Evolutionary conservation across 2,797 vertebrate species (phyloP).

Genomic region (Hyperoplus lanceolatus): DNA sequence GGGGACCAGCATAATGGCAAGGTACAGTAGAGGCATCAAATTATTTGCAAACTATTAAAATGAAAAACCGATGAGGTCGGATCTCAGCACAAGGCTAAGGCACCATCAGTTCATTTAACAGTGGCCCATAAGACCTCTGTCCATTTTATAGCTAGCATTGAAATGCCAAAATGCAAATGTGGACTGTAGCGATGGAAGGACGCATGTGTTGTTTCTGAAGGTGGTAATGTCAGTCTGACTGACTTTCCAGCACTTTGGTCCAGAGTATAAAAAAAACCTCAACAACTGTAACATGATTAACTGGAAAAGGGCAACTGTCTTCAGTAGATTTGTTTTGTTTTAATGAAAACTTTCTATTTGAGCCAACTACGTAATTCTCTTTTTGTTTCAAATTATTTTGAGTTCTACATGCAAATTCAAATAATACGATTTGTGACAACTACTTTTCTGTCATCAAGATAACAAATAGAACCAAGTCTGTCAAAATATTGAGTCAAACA

Average conservation of each 20-base stretch:
- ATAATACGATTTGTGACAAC: too few relatives aligned
- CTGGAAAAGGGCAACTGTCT: too few relatives aligned
- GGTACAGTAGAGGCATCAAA: conserved; percentile 47
- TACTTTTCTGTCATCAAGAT: too few relatives aligned
- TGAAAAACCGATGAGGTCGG: conserved; percentile 33
- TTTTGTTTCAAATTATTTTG: too few relatives aligned
- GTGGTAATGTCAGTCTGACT: neutral
- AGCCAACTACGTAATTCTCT: too few relatives aligned
- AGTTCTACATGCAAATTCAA: too few relatives aligned
- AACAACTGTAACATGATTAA: neutral
- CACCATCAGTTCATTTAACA: neutral
- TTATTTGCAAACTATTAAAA: conserved; percentile 4
- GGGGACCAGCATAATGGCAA: conserved; percentile 33
- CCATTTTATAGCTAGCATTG: conserved; percentile 5
- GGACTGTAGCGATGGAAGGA: neutral
- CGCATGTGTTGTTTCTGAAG: neutral
- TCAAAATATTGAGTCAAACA: too few relatives aligned
- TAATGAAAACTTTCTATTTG: too few relatives aligned
- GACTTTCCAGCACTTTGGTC: neutral
- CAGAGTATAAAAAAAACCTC: neutral
- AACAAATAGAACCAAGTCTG: too few relatives aligned
- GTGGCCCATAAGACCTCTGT: neutral
- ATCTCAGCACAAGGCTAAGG: neutral
- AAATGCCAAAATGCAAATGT: conserved; percentile 36
- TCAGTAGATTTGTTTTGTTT: too few relatives aligned